Evolutionary conservation across 2,797 vertebrate genomes (phyloP).

Genomic region (Peromyscus attwateri): DNA sequence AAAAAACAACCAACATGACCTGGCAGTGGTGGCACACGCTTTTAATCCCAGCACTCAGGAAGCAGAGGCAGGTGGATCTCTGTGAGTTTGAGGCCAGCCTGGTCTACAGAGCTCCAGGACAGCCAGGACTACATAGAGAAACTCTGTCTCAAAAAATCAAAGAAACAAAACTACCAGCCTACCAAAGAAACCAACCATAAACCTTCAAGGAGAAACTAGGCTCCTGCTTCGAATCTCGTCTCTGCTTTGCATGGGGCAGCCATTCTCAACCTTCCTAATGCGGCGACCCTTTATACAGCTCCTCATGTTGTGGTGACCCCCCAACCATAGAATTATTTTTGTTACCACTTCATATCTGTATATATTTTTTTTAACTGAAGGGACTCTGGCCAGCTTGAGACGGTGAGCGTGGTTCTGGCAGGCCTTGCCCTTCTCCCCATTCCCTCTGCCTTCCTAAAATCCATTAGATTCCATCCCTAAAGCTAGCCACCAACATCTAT

Average conservation of each 20-base stretch:
- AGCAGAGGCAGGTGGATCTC: not conserved
- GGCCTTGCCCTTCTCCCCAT: not conserved
- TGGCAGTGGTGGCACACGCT: not conserved
- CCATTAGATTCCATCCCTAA: not conserved
- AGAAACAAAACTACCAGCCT: not conserved
- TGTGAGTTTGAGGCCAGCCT: not conserved
- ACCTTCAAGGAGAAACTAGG: not conserved
- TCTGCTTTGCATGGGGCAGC: not conserved
- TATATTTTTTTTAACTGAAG: not conserved
- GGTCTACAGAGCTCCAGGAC: not conserved
- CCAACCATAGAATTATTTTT: not conserved
- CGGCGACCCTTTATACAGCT: not conserved
- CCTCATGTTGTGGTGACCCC: not conserved
- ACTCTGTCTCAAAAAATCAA: not conserved
- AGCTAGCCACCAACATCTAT: not conserved
- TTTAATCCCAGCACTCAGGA: not conserved
- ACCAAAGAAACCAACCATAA: not conserved
- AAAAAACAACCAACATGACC: no score
- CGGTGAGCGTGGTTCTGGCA: not conserved
- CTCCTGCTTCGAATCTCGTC: not conserved
- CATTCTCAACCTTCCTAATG: not conserved
- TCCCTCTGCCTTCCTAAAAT: not conserved
- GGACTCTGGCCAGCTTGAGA: not conserved
- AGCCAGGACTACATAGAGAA: not conserved
- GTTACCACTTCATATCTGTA: not conserved